Conservation (phyloP, 23 tunicate genomes). For the Diplosoma virens region DNA sequence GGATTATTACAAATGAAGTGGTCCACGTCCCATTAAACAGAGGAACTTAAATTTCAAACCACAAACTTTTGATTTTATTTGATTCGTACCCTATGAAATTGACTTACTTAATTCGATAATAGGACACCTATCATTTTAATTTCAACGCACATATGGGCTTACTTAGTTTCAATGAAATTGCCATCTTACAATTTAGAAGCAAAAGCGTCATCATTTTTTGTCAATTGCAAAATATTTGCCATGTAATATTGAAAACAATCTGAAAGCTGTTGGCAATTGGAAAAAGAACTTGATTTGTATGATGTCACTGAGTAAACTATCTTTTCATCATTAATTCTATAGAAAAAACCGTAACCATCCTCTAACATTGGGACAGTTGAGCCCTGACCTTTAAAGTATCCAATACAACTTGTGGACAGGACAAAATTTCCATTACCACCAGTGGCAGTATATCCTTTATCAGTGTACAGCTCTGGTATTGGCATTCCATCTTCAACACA, state of each 20-base stretch:
- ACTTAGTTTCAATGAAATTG: too few species aligned
- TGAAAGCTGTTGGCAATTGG: constrained; percentile 47
- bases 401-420: constrained; percentile 79
- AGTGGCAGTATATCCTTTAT: constrained; percentile 55
- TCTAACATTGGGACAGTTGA: constrained; percentile 86
- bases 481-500: constrained; percentile 48
- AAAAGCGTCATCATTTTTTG: not conserved
- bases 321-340: constrained; percentile 66
- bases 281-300: constrained; percentile 46
- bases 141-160: too few species aligned
- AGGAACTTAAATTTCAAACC: too few species aligned
- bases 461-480: constrained; percentile 73
- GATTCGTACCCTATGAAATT: too few species aligned
- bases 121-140: too few species aligned
- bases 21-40: too few species aligned
- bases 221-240: constrained; percentile 30
- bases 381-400: constrained; percentile 71
- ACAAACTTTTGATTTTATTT: too few species aligned
- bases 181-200: too few species aligned
- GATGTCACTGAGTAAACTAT: constrained; percentile 49
- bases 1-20: too few species aligned
- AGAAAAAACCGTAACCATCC: constrained; percentile 91
- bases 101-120: too few species aligned
- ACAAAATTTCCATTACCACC: constrained; percentile 93
- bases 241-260: constrained; percentile 31